phyloP scores from a whole-genome alignment of 2,797 vertebrate genomes.

The Smutsia temminckii region DNA sequence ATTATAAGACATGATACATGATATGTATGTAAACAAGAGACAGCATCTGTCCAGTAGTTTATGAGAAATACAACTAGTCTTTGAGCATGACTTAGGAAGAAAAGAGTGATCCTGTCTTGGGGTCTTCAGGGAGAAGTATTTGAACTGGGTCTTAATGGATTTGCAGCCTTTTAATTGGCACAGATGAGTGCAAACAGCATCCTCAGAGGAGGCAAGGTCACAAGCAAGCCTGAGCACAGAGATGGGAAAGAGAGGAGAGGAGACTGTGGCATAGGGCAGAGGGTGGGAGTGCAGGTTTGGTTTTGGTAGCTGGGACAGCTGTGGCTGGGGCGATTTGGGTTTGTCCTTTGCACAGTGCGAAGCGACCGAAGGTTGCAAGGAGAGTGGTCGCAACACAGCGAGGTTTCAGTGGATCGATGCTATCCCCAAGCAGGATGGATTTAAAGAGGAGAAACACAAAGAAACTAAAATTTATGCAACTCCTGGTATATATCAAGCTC shows the following conservation, averaged over 20 bases:
- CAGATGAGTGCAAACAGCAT: neutral
- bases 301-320: too few relatives aligned
- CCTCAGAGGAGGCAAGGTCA: neutral
- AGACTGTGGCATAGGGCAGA: neutral
- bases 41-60: neutral
- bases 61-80: slow-evolving; percentile 32
- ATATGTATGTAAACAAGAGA: neutral
- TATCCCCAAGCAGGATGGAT: neutral
- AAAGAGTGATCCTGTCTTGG: neutral
- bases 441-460: slow-evolving; percentile 33
- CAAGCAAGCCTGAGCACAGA: neutral
- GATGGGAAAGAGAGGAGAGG: neutral
- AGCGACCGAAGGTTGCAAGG: neutral
- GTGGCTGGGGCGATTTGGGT: neutral
- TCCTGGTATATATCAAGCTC: neutral
- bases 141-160: neutral
- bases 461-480: neutral
- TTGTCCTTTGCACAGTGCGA: neutral
- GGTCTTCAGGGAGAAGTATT: neutral
- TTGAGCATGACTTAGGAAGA: neutral
- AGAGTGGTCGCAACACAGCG: neutral
- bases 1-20: neutral
- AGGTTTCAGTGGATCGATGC: neutral
- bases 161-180: neutral
- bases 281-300: too few relatives aligned